These are phyloP conservation scores for Phyllopteryx taeniolatus DNA, from an alignment of 2,113 vertebrate species.

Conservation along the genomic window DNA sequence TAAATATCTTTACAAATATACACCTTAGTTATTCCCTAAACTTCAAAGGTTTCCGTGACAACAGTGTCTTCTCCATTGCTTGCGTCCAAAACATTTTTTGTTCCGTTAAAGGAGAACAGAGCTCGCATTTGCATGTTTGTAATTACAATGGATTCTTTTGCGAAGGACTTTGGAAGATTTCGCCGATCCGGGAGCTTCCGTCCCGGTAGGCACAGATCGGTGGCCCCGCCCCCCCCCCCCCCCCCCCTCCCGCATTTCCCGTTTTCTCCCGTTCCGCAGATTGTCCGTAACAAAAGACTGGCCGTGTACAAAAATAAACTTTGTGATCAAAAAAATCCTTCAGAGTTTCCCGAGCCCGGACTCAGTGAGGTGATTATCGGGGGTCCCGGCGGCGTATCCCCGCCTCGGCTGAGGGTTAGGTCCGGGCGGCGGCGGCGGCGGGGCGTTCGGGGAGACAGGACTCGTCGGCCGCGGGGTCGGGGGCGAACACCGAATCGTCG, in stretches of 20 bases:
- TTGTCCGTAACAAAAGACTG: constrained; percentile 68
- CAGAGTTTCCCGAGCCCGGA: constrained; percentile 46
- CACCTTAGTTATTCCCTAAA: constrained; percentile 86
- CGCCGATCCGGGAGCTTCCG: constrained; percentile 43
- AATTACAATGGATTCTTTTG: constrained; percentile 83
- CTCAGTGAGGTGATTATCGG: constrained; percentile 24
- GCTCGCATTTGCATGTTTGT: constrained; percentile 83
- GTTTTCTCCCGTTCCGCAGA: constrained; percentile 26
- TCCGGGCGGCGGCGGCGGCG: constrained; percentile 72
- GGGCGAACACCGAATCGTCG: constrained; percentile 93
- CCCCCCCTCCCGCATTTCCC: background rate
- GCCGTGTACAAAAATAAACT: constrained; percentile 77
- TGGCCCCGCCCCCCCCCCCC: constrained; percentile 39
- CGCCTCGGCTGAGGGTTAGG: constrained; percentile 55
- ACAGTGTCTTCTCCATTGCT: constrained; percentile 83
- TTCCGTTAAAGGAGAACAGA: constrained; percentile 77
- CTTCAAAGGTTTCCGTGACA: constrained; percentile 66
- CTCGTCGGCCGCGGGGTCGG: constrained; percentile 86
- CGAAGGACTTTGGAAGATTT: constrained; percentile 13
- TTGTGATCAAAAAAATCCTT: constrained; percentile 56
- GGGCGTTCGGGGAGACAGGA: constrained; percentile 84
- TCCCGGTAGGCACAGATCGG: constrained; percentile 73
- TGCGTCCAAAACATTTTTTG: constrained; percentile 70
- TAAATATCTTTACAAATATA: constrained; percentile 99
- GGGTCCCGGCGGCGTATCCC: constrained; percentile 18